Evolutionary conservation across 2,113 vertebrate genomes (phyloP).

Genomic region (Cyphomyrus plagiostoma): DNA sequence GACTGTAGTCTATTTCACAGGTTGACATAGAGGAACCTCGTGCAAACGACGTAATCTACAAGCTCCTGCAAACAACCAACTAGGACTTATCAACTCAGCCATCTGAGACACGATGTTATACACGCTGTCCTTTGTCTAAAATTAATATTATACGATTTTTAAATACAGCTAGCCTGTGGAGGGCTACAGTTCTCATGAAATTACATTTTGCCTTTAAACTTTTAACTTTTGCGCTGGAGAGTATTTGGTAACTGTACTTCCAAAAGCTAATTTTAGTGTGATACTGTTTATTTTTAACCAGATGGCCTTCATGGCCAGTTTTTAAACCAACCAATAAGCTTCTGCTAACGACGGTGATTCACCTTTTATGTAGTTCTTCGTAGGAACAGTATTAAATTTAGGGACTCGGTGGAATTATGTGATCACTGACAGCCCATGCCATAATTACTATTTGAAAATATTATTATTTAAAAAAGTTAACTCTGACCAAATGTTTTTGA

Average conservation of each 20-base stretch:
- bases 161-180: background rate
- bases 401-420: background rate
- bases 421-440: background rate
- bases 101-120: background rate
- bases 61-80: background rate
- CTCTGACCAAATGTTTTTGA: background rate
- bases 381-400: background rate
- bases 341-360: background rate
- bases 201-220: background rate
- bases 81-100: background rate
- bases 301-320: slow-evolving; percentile 25
- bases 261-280: slow-evolving; percentile 14
- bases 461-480: background rate
- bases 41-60: background rate
- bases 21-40: background rate
- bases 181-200: background rate
- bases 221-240: background rate
- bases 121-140: background rate
- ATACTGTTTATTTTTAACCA: slow-evolving; percentile 32
- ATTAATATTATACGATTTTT: background rate
- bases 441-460: background rate
- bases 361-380: background rate
- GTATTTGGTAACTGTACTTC: background rate
- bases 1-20: background rate
- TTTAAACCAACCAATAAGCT: slow-evolving; percentile 13